Percentiles rank a stretch among this genome's conserved stretches.
Evolutionary conservation across 2,797 vertebrate species (phyloP).

Genomic region (Pitangus sulphuratus): DNA sequence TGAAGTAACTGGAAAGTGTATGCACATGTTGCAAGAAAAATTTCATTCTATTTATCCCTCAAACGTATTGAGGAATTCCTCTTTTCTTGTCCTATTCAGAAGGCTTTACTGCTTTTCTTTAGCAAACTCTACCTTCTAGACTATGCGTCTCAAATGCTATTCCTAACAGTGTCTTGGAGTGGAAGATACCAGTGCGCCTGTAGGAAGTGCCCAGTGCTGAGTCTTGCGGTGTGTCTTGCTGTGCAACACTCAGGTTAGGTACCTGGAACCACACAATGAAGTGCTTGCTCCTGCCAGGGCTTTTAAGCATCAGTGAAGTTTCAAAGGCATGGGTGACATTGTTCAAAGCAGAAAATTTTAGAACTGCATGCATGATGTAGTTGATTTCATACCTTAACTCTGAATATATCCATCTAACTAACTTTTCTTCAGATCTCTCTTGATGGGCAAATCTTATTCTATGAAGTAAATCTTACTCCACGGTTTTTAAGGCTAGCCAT

Average conservation of each 20-base stretch:
- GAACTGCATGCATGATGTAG: not conserved
- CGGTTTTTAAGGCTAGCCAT: not conserved
- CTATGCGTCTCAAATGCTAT: not conserved
- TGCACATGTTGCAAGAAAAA: not conserved
- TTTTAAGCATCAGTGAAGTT: rapidly evolving
- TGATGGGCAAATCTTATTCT: not conserved
- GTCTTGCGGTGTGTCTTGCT: not conserved
- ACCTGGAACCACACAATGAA: not conserved
- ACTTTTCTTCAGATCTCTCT: not conserved
- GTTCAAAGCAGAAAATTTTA: not conserved
- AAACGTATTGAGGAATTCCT: not conserved
- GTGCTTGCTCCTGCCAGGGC: rapidly evolving
- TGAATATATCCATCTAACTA: not conserved
- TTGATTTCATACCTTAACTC: not conserved
- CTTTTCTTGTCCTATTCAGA: not conserved
- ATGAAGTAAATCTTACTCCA: not conserved
- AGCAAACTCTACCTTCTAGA: not conserved
- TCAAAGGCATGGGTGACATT: not conserved
- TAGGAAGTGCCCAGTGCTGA: not conserved
- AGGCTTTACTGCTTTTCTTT: not conserved
- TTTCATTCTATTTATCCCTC: not conserved
- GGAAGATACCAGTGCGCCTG: not conserved
- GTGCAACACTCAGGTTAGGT: not conserved
- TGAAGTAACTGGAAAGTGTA: not conserved
- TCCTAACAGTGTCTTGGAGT: not conserved